A percentile compares a stretch with the other conserved stretches of the same genome.
These are phyloP conservation scores for Ethmia dodecea DNA, from an alignment of 2,888 invertebrate species.

Conservation along the genomic window DNA sequence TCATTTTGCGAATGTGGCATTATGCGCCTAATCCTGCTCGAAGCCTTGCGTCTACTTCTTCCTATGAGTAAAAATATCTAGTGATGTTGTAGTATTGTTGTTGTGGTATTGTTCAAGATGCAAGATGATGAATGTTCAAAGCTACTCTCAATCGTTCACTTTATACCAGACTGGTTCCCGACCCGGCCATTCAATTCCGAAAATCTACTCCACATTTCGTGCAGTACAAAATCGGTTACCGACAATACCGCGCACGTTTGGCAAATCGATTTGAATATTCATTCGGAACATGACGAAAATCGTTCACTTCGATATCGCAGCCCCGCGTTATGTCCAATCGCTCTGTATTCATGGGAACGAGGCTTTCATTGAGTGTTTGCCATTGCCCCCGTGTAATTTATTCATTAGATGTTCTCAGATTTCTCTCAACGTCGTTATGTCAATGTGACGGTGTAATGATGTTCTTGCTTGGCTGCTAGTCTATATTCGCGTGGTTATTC, in stretches of 20 bases:
- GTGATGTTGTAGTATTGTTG: too few species aligned
- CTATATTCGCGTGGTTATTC: too few species aligned
- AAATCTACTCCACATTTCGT: too few species aligned
- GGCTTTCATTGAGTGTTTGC: conserved; percentile 6
- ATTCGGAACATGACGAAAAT: conserved; percentile 22
- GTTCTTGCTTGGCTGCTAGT: neutral
- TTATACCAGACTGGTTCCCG: too few species aligned
- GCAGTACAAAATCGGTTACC: neutral
- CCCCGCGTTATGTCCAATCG: neutral
- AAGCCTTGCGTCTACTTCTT: too few species aligned
- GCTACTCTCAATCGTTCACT: too few species aligned
- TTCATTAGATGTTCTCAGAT: conserved; percentile 6
- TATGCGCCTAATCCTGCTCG: too few species aligned
- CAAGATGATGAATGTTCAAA: too few species aligned
- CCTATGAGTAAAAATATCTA: too few species aligned
- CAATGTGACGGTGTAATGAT: conserved; percentile 1
- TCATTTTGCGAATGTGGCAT: too few species aligned
- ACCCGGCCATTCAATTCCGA: too few species aligned
- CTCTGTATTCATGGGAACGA: conserved; percentile 7
- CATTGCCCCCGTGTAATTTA: conserved; percentile 5
- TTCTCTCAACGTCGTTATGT: conserved; percentile 2
- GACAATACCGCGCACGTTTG: conserved; percentile 15
- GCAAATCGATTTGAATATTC: conserved; percentile 35
- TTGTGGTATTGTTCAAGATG: too few species aligned
- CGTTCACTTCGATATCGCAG: neutral